Percentiles rank a stretch among this genome's conserved stretches.
Evolutionary conservation across 2,888 invertebrate genomes (phyloP).

Genomic region (Nephrotoma appendiculata): DNA sequence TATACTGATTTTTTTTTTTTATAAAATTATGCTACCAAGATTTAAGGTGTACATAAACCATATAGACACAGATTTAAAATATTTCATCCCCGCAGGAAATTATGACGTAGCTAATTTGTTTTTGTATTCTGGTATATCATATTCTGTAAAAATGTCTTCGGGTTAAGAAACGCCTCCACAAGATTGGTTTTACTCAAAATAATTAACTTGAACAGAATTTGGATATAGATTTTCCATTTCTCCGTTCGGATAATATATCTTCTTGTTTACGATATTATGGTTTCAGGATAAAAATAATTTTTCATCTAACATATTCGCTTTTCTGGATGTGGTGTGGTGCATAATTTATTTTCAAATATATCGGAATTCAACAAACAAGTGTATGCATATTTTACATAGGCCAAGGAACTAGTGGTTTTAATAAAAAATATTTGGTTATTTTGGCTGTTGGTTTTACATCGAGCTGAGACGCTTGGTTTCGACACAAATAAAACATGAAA

Average conservation of each 20-base stretch:
- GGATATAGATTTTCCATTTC: neutral
- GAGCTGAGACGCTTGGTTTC: no score
- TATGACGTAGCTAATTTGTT: neutral
- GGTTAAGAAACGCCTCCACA: neutral
- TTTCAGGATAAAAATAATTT: neutral
- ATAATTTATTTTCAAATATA: neutral
- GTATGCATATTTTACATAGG: no score
- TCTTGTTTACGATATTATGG: neutral
- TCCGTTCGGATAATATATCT: neutral
- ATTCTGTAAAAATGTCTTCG: neutral
- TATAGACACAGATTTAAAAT: neutral
- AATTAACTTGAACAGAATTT: neutral
- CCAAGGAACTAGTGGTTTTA: no score
- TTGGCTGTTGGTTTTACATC: no score
- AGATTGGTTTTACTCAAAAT: neutral
- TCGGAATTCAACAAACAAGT: no score
- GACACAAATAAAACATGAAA: no score
- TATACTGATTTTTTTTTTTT: neutral
- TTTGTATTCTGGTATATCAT: neutral
- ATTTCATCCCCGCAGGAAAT: neutral
- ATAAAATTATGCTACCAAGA: neutral
- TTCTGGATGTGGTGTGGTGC: neutral
- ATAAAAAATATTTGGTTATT: no score
- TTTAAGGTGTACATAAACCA: neutral
- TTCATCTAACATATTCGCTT: neutral